Base-by-base conservation (phyloP, 2,888 invertebrate species). In the Agrilus biguttatus region DNA sequence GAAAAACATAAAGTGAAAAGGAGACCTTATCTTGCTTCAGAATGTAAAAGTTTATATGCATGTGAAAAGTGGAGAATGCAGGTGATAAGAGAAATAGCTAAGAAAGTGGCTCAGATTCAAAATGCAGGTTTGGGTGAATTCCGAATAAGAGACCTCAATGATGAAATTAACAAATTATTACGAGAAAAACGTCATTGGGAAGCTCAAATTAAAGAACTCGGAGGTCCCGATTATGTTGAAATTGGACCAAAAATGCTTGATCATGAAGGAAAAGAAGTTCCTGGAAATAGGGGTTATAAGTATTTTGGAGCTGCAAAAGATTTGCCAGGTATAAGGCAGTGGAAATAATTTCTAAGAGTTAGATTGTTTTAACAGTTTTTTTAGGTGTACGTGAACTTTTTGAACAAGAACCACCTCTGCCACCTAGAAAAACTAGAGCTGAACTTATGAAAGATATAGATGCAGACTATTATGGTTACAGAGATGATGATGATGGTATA, bases 71-170 rank as follows among this genome's bases (percentile, higher is more conserved):
- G 93, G 84, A 74, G 98, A 49, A 74, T 92, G 65, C 96, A 98
- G 64, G 93, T 99, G 46, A 90, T 98, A 43, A 74, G 95, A 44
- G 98, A 99, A 68, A 86, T 98, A 36, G 92, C 97, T 0, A 89
- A 93, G 60, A 99, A 98, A 72, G 97, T 99, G 0, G 89, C 97
- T 2, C 93, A 96, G 67, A 99, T 99, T 62, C 98, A 99, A 65
- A 97, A 97, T 69, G 92, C 98, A 51, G 98, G 98, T 45, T 73
- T 98, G n/a, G 98, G 98, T 3, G 98, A 99, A 68, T 99, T 96
- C 63, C 80, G 96, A 19, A 89, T 99, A 49, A 77, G 98, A 13
- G 98, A 99, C 63, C 70, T 99, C 17, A 99, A 99, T 64, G 98
- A 99, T 68, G 97, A 99, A 67, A 99, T 99, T 53, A 99, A 99